Evolutionary conservation across 2,888 invertebrate genomes (phyloP).

Genomic region (Dascillus cervinus): DNA sequence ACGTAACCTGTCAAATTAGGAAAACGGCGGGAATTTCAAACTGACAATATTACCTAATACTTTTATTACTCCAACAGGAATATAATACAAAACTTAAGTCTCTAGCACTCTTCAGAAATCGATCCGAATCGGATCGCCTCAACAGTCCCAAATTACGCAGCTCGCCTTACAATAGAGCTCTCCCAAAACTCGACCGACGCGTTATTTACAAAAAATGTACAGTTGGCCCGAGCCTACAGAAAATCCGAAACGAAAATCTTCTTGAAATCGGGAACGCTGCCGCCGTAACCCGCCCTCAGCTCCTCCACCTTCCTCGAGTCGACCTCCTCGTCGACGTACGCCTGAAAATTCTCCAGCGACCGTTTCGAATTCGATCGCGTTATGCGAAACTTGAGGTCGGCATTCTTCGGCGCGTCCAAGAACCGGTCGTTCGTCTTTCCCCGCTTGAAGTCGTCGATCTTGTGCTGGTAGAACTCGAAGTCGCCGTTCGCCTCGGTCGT

Average conservation of each 20-base stretch:
- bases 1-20: too few relatives aligned
- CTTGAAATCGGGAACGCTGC: conserved; percentile 49
- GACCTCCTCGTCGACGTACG: conserved; percentile 28
- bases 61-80: too few relatives aligned
- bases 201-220: too few relatives aligned
- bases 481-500: conserved; percentile 58
- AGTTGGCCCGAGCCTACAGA: too few relatives aligned
- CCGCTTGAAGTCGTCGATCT: conserved; percentile 16
- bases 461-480: conserved; percentile 52
- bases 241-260: conserved; percentile 48
- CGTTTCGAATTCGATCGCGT: conserved; percentile 36
- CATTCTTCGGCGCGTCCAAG: conserved; percentile 6
- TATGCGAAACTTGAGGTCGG: conserved; percentile 24
- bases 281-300: conserved; percentile 28
- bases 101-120: too few relatives aligned
- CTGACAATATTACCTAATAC: too few relatives aligned
- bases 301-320: conserved; percentile 1
- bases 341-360: conserved; percentile 37
- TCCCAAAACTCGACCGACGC: too few relatives aligned
- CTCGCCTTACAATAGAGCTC: too few relatives aligned
- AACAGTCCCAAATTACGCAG: too few relatives aligned
- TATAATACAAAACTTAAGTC: too few relatives aligned
- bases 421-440: conserved; percentile 5
- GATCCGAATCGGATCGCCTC: too few relatives aligned
- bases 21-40: too few relatives aligned